These are phyloP conservation scores for Archips crataeganus DNA, from an alignment of 2,888 invertebrate species.

Conservation along the genomic window DNA sequence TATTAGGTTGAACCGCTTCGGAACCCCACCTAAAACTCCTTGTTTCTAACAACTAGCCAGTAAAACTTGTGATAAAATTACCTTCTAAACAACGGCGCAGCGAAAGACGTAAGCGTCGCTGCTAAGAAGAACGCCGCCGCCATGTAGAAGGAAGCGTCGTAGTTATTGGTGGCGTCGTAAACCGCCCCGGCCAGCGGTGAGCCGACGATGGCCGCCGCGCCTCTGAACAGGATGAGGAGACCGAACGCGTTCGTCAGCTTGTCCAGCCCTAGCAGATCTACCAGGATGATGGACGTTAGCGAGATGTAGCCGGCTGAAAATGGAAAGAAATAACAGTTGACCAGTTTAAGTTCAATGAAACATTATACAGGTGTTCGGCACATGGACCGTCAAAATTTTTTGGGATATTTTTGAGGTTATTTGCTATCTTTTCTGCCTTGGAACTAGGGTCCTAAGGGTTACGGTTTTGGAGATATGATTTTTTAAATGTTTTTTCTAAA, in stretches of 20 bases:
- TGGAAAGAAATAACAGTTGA: too few relatives aligned
- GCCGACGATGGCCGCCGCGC: constrained; percentile 96
- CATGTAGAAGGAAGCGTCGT: constrained; percentile 96
- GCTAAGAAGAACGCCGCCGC: constrained; percentile 95
- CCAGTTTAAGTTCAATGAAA: too few relatives aligned
- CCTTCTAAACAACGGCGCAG: constrained; percentile 89
- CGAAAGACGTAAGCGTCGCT: constrained; percentile 93
- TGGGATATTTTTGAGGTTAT: too few relatives aligned
- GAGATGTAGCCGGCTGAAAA: constrained; percentile 97
- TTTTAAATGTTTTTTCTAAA: too few relatives aligned
- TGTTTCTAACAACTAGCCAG: neutral
- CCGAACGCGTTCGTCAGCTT: constrained; percentile 99
- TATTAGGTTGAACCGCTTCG: too few relatives aligned
- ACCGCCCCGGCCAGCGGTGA: constrained; percentile 95
- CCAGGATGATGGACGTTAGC: constrained; percentile 98
- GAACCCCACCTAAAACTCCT: too few relatives aligned
- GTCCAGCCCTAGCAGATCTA: constrained; percentile 97
- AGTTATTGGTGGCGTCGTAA: constrained; percentile 94
- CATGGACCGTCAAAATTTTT: too few relatives aligned
- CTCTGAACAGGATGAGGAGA: constrained; percentile 97
- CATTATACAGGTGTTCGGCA: too few relatives aligned
- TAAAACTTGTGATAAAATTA: constrained; percentile 43
- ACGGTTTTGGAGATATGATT: too few relatives aligned
- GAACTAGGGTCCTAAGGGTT: too few relatives aligned
- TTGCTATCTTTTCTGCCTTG: too few relatives aligned